phyloP scores from a whole-genome alignment of 1,140 invertebrate species.

The Zaprionus africanus region DNA sequence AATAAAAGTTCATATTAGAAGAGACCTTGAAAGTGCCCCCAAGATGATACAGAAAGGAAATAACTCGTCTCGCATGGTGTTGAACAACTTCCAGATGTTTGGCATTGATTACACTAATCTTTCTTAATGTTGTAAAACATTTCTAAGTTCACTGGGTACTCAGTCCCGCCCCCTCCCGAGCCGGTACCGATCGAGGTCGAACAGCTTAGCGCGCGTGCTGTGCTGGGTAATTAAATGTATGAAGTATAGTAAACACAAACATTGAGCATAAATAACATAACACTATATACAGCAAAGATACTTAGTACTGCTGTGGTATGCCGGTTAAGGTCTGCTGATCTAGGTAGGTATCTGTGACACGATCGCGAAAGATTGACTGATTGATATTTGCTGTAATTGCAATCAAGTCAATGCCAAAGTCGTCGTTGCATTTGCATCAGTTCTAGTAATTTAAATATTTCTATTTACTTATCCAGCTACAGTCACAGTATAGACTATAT shows the following conservation, averaged over 20 bases:
- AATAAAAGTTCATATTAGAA: not conserved
- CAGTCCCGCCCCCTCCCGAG: not conserved
- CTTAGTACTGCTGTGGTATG: not conserved
- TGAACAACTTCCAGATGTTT: not conserved
- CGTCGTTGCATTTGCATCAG: slow-evolving; percentile 49
- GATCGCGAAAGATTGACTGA: slow-evolving; percentile 31
- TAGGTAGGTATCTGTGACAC: slow-evolving; percentile 15
- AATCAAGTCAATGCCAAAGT: slow-evolving; percentile 63
- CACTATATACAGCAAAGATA: not conserved
- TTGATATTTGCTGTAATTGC: slow-evolving; percentile 67
- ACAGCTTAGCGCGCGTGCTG: not conserved
- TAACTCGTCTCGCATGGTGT: not conserved
- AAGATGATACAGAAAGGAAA: not conserved
- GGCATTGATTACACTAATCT: slow-evolving; percentile 1
- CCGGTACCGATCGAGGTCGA: not conserved
- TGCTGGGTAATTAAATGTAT: slow-evolving; percentile 30
- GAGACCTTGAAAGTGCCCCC: not conserved
- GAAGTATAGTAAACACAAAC: slow-evolving; percentile 28
- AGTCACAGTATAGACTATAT: not conserved
- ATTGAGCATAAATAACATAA: slow-evolving; percentile 14
- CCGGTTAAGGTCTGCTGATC: slow-evolving; percentile 1
- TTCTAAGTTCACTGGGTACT: slow-evolving; percentile 1
- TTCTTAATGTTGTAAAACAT: not conserved
- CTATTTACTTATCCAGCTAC: slow-evolving; percentile 51
- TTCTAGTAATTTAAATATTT: slow-evolving; percentile 38